Evolutionary conservation across 2,113 vertebrate species (phyloP).

Genomic region (Aphyosemion australe): DNA sequence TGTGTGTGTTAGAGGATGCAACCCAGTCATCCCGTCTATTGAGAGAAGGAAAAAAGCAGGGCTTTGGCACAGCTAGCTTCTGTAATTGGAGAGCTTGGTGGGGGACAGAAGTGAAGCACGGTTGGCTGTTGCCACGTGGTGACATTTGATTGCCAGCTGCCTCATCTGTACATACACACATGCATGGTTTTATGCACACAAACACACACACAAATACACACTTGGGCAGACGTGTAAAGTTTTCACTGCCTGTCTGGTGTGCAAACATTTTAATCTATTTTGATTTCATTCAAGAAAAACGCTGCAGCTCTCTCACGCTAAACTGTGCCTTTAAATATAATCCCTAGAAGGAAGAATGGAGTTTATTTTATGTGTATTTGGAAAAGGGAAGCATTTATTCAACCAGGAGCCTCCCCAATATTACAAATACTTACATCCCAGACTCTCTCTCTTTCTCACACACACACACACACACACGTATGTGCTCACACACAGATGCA

Average conservation of each 20-base stretch:
- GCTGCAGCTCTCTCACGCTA: not conserved
- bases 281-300: conserved; percentile 4
- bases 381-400: not conserved
- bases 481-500: conserved; percentile 31
- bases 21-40: conserved; percentile 69
- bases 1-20: conserved; percentile 61
- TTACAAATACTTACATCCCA: conserved; percentile 36
- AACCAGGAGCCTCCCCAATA: not conserved
- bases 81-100: conserved; percentile 76
- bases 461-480: conserved; percentile 16
- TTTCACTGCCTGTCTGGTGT: conserved; percentile 24
- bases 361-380: not conserved
- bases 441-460: conserved; percentile 25
- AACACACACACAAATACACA: conserved; percentile 33
- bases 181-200: conserved; percentile 9
- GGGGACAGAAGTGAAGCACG: conserved; percentile 59
- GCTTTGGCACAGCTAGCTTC: conserved; percentile 60
- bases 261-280: conserved; percentile 14
- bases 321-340: conserved; percentile 11
- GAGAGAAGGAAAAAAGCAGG: conserved; percentile 55
- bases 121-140: conserved; percentile 66
- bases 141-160: conserved; percentile 64
- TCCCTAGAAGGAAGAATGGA: not conserved
- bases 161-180: conserved; percentile 40
- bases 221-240: conserved; percentile 24